A percentile compares a stretch with the other conserved stretches of the same genome.
Conservation (phyloP, 2,113 vertebrate species). For the Pteronura brasiliensis region DNA sequence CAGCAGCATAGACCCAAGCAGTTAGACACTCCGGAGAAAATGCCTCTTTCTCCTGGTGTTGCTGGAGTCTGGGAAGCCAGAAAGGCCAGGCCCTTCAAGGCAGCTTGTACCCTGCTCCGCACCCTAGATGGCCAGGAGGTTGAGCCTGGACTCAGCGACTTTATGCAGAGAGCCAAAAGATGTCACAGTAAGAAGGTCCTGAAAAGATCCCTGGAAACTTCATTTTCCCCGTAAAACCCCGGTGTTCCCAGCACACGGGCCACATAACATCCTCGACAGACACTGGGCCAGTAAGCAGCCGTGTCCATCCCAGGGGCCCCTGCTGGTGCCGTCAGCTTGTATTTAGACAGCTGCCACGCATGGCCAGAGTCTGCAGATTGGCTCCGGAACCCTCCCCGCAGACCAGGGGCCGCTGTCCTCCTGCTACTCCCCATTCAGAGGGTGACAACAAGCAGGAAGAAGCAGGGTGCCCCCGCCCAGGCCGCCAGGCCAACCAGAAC, state of each 20-base stretch:
- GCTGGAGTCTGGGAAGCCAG: background rate
- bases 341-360: fast-evolving
- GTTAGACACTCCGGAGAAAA: background rate
- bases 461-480: background rate
- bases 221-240: background rate
- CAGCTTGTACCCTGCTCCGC: fast-evolving
- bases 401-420: background rate
- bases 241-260: background rate
- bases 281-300: background rate
- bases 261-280: fast-evolving
- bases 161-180: background rate
- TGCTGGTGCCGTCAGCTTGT: fast-evolving
- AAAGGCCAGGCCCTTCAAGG: too few relatives aligned
- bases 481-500: background rate
- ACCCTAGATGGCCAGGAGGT: background rate
- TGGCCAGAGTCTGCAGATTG: background rate
- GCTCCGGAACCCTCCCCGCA: background rate
- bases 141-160: background rate
- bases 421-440: background rate
- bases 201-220: background rate
- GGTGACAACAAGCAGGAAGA: background rate
- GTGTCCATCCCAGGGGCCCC: background rate
- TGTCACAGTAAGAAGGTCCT: background rate
- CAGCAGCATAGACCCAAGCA: background rate
- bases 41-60: background rate